Evolutionary conservation across 2,888 invertebrate species (phyloP).

Genomic region (Acheta domesticus): DNA sequence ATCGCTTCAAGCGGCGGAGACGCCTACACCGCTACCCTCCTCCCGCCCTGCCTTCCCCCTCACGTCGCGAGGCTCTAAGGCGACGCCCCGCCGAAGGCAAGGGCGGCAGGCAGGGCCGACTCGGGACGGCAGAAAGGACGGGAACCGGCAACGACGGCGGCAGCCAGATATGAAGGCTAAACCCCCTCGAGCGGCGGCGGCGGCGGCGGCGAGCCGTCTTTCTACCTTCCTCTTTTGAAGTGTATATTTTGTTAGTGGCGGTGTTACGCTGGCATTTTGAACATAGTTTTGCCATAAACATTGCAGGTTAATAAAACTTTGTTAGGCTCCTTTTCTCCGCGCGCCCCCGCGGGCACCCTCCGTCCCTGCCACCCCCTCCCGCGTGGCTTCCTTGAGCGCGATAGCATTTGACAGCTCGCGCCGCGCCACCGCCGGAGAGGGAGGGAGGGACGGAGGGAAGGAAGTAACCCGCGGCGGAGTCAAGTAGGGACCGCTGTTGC

Average conservation of each 20-base stretch:
- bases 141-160: neutral
- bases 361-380: too few relatives aligned
- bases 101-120: too few relatives aligned
- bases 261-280: conserved; percentile 1
- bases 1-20: neutral
- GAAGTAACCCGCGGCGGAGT: conserved; percentile 28
- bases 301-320: neutral
- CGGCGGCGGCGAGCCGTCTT: neutral
- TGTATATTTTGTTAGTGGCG: neutral
- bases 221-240: neutral
- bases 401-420: conserved; percentile 23
- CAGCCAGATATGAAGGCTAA: neutral
- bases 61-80: neutral
- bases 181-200: neutral
- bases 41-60: neutral
- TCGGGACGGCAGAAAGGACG: too few relatives aligned
- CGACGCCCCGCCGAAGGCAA: neutral
- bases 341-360: too few relatives aligned
- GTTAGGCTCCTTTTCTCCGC: neutral
- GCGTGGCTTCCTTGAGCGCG: too few relatives aligned
- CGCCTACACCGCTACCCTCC: neutral
- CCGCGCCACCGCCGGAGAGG: conserved; percentile 9
- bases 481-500: conserved; percentile 21
- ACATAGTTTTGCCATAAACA: conserved; percentile 7
- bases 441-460: neutral